Base-by-base conservation (phyloP, 2,797 vertebrate genomes). In the Catostomus latipinnis region DNA sequence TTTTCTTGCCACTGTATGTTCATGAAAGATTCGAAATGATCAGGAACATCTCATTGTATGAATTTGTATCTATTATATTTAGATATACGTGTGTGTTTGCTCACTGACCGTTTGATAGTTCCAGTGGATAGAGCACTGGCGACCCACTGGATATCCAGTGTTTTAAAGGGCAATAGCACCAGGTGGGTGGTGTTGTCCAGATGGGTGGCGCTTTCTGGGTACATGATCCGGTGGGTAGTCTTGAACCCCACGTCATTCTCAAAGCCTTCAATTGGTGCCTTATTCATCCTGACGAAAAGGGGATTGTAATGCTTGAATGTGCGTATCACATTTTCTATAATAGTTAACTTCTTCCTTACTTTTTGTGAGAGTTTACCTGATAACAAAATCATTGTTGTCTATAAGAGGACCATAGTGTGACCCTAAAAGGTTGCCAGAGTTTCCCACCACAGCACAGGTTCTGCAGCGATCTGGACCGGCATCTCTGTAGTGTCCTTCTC, bases 71-170 rank as follows among this genome's bases (percentile, higher is more conserved):
- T 34, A 34, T 34, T 53, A 53, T 53, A 13, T 13, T 11, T 12
- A 13, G 52, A 54, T 7, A 45, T n/a, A 6, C 1, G 6, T 6
- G 0, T n/a, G 8, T 22, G 5, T 50, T 8, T 57, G 2, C 53
- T 43, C 43, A n/a, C 22, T 71, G 88, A 99, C 97, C 94, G 90
- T 86, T 91, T 94, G 85, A 98, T 97, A 73, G 94, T 93, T 70
- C 96, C 96, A 0, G 93, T 95, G 81, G 96, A 97, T 80, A 96
- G 94, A n/a, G 95, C 96, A 0, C 97, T 98, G 87, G 96, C 70
- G 57, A 98, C 86, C 97, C 97, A 99, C 87, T 95, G 93, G 81
- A 99, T 90, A 86, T 99, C 97, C 69, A 94, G 76, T 16, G 77
- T 4, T 68, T 86, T 84, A 48, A 82, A 82, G 0, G 85, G 80